Base-by-base conservation (phyloP, 2,113 vertebrate genomes). In the Nibea albiflora region DNA sequence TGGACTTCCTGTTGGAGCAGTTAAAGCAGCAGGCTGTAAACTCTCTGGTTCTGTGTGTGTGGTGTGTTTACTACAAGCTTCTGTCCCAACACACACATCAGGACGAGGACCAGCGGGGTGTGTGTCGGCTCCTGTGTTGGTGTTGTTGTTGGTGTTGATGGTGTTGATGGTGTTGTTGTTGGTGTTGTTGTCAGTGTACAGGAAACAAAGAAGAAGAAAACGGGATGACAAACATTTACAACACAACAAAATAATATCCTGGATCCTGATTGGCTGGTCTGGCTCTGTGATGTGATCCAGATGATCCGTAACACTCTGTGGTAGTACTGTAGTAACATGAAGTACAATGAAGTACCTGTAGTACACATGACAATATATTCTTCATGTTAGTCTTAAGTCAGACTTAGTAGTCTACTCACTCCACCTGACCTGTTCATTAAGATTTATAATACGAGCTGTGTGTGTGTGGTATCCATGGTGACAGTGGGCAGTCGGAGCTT, bases 1-100 rank as follows among this genome's bases (percentile, higher is more conserved):
- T 44, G 0, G 64, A 64, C 70, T 63, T 84, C 76, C 70, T 78
- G 69, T 73, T 68, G n/a, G 6, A 74, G 64, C 57, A 24, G 19
- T 6, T 68, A 74, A 56, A 84, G 31, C 57, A 63, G 56, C 76
- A 16, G 67, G 17, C 44, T 5, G n/a, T 46, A 35, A 35, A 31
- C 57, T 14, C 26, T 31, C 26, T n/a, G n/a, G n/a, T n/a, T n/a
- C n/a, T 7, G 22, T 57, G 4, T 26, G 14, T 12, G 31, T 35
- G 5, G 5, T 7, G 31, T 35, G 6, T 35, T 35, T 35, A 35
- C 31, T 35, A 35, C 31, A 6, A 35, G 31, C 5, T 2, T 28
- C 14, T 56, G 54, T 6, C 24, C 54, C 11, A 20, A 4, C 24
- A 28, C 31, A 22, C 11, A 53, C 7, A n/a, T n/a, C 50, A 56